Base-by-base conservation (phyloP, 2,113 vertebrate genomes). In the Sceloporus tristichus region DNA sequence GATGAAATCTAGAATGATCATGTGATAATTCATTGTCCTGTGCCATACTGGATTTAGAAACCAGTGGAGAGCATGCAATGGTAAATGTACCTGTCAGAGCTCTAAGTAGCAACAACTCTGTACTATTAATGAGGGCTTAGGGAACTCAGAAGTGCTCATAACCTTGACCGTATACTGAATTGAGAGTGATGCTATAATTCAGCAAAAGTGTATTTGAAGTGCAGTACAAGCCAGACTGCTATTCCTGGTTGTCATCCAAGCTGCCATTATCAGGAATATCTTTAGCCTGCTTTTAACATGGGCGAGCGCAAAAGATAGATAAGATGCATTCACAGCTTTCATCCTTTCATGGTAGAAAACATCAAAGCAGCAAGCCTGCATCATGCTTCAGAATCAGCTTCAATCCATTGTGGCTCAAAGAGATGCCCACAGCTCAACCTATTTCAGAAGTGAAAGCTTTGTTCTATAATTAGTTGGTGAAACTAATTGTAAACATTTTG, bases 291-390 rank as follows among this genome's bases (percentile, higher is more conserved):
- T 78, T 85, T 85, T 85, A 85, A 78, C 59, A 38, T 53, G 40
- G 27, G 74, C 84, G 80, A 11, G 29, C 79, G 85, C 13, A 76
- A 54, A 88, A 88, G 40, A 87, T 81, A 91, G 54, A 89, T 90
- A 87, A 92, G 91, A 88, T 82, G 81, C 56, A 14, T n/a, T 88
- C 75, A 65, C 2, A 76, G 56, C 78, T 86, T 90, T 82, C 78
- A 87, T 90, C 7, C 11, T 79, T 91, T 90, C 73, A 80, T 89
- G 73, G 73, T 88, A 78, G 90, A 91, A 88, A 91, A 91, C 90
- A n/a, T 74, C 73, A 87, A 90, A 92, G 62, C 88, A 92, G 13
- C 3, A 76, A 5, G 23, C 71, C 10, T 83, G 54, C 80, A 42
- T 90, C 78, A 48, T 65, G 78, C 86, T 9, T 87, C 65, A 89